A percentile compares a stretch with the other conserved stretches of the same genome.
These are phyloP conservation scores for Etheostoma cragini DNA, from an alignment of 2,113 vertebrate species.

Conservation along the genomic window DNA sequence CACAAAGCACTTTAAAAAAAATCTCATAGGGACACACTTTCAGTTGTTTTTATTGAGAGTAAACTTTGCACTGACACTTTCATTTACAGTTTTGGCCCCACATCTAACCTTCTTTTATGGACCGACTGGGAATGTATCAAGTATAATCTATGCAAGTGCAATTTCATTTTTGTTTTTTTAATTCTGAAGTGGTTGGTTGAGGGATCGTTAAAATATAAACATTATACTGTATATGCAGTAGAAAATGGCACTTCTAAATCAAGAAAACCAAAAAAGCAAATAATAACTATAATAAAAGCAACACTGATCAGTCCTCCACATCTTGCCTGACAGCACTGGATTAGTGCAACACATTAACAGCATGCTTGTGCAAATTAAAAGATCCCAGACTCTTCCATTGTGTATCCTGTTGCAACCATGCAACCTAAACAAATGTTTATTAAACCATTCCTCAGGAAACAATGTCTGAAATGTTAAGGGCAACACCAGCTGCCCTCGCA, in stretches of 20 bases:
- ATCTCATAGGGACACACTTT: constrained; percentile 41
- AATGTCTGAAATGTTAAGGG: constrained; percentile 10
- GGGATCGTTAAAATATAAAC: constrained; percentile 56
- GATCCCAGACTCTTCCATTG: constrained; percentile 10
- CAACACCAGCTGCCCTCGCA: neutral
- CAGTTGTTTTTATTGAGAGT: constrained; percentile 79
- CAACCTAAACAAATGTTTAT: constrained; percentile 14
- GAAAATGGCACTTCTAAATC: constrained; percentile 39
- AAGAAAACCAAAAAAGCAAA: constrained; percentile 12
- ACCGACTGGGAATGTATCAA: constrained; percentile 80
- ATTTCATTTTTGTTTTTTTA: constrained; percentile 28
- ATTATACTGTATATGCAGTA: constrained; percentile 29
- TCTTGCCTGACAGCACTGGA: constrained; percentile 30
- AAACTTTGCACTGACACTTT: constrained; percentile 79
- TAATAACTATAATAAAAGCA: constrained; percentile 10
- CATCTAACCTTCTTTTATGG: constrained; percentile 65
- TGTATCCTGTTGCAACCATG: neutral
- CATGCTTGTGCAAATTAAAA: constrained; percentile 57
- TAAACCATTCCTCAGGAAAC: constrained; percentile 8
- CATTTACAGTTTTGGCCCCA: constrained; percentile 77
- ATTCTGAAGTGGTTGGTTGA: constrained; percentile 49
- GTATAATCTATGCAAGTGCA: constrained; percentile 74
- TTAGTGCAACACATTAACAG: constrained; percentile 40
- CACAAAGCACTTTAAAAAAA: neutral
- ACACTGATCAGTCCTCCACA: constrained; percentile 12